Evolutionary conservation across 2,113 vertebrate species (phyloP).

Genomic region (Paraplagusia blochii): DNA sequence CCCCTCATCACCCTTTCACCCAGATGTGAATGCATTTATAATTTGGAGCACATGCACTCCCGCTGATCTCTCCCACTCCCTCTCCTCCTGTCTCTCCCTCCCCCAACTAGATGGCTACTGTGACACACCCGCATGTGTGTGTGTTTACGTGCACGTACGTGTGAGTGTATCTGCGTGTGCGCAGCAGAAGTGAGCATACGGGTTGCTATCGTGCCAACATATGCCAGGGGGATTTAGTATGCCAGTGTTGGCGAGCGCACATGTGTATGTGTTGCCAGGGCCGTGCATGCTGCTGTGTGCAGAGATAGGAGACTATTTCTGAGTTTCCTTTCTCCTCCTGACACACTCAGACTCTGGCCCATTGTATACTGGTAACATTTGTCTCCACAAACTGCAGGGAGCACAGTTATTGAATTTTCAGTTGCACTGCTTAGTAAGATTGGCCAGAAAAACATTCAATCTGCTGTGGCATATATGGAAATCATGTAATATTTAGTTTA

Average conservation of each 20-base stretch:
- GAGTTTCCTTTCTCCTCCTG: conserved; percentile 56
- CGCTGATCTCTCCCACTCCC: conserved; percentile 50
- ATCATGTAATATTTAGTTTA: too few relatives aligned
- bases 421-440: too few relatives aligned
- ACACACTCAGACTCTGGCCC: conserved; percentile 54
- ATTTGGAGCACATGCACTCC: conserved; percentile 70
- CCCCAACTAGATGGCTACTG: conserved; percentile 56
- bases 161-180: conserved; percentile 24
- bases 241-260: conserved; percentile 55
- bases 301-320: conserved; percentile 69
- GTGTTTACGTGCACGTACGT: too few relatives aligned
- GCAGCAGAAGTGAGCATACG: conserved; percentile 69
- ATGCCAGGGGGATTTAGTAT: conserved; percentile 74
- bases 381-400: conserved; percentile 42
- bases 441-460: too few relatives aligned
- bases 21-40: conserved; percentile 79
- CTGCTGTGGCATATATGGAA: too few relatives aligned
- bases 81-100: conserved; percentile 27
- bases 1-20: conserved; percentile 63
- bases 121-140: conserved; percentile 46
- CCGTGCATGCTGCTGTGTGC: conserved; percentile 69
- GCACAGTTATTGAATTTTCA: conserved; percentile 6
- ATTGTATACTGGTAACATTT: conserved; percentile 59
- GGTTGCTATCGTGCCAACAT: conserved; percentile 68
- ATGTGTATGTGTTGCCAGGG: conserved; percentile 49